Evolutionary conservation across 2,797 vertebrate species (phyloP).

Genomic region (Hylomyscus alleni): DNA sequence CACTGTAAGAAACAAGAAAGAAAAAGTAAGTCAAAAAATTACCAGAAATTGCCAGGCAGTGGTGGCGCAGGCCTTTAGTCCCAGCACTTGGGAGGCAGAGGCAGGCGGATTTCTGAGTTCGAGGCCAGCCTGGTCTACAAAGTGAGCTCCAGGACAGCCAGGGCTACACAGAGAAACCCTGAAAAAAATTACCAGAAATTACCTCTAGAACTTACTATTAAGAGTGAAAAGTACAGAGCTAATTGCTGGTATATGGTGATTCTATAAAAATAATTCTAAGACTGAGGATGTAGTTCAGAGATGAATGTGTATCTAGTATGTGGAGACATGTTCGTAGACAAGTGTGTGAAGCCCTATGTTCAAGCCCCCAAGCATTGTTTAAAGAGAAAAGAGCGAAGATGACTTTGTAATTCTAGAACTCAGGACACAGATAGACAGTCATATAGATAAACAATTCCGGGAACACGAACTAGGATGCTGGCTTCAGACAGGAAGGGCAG

Average conservation of each 20-base stretch:
- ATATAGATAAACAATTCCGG: background rate
- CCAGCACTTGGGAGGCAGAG: too few species aligned
- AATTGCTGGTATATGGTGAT: background rate
- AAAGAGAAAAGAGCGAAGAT: background rate
- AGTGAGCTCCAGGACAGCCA: too few species aligned
- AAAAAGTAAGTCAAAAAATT: background rate
- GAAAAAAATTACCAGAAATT: too few species aligned
- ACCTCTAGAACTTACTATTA: background rate
- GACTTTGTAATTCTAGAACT: background rate
- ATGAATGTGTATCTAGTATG: background rate
- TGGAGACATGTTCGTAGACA: too few species aligned
- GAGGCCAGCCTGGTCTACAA: too few species aligned
- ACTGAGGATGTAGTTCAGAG: background rate
- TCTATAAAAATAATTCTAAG: slow-evolving; percentile 11
- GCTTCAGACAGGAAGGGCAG: background rate
- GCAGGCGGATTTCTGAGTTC: too few species aligned
- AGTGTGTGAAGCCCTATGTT: background rate
- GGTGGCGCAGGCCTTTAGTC: too few species aligned
- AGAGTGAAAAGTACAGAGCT: background rate
- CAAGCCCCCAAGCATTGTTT: background rate
- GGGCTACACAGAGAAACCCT: too few species aligned
- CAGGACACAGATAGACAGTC: background rate
- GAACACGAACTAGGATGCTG: background rate
- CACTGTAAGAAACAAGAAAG: background rate
- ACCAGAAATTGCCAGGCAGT: too few species aligned